Conservation (phyloP, 2,113 vertebrate species). For the Chauna torquata region DNA sequence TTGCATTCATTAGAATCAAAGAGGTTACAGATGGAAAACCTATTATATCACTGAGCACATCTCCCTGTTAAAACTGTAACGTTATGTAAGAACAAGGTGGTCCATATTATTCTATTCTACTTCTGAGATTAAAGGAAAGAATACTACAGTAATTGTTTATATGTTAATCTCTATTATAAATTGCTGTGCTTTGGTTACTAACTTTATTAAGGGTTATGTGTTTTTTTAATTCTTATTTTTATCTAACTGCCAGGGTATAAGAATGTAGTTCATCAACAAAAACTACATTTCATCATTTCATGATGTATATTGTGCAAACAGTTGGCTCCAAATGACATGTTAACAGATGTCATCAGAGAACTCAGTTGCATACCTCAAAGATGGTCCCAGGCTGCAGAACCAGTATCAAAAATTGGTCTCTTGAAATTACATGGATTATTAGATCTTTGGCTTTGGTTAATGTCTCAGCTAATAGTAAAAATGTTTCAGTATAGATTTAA, state of each 20-base stretch:
- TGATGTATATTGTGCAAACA: neutral
- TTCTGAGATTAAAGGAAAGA: neutral
- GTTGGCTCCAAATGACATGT: slow-evolving; percentile 3
- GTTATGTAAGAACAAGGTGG: neutral
- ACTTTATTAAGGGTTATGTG: neutral
- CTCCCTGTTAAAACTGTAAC: neutral
- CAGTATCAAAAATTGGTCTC: neutral
- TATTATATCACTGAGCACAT: neutral
- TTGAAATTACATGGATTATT: neutral
- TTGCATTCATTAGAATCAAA: slow-evolving; percentile 32
- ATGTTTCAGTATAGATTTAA: neutral
- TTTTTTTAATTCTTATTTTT: neutral
- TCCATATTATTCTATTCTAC: neutral
- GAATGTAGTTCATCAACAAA: neutral
- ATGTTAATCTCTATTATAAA: neutral
- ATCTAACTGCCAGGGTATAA: neutral
- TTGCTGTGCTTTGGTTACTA: neutral
- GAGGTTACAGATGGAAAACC: neutral
- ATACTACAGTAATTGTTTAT: neutral
- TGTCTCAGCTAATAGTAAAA: neutral
- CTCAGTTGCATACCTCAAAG: neutral
- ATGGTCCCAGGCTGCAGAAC: neutral
- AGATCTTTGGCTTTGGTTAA: neutral
- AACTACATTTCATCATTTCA: neutral
- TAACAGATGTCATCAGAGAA: neutral